Evolutionary conservation across 2,888 invertebrate genomes (phyloP), one percentile per base, ranked within the genome.

Genomic region (Epiblema foenella): DNA sequence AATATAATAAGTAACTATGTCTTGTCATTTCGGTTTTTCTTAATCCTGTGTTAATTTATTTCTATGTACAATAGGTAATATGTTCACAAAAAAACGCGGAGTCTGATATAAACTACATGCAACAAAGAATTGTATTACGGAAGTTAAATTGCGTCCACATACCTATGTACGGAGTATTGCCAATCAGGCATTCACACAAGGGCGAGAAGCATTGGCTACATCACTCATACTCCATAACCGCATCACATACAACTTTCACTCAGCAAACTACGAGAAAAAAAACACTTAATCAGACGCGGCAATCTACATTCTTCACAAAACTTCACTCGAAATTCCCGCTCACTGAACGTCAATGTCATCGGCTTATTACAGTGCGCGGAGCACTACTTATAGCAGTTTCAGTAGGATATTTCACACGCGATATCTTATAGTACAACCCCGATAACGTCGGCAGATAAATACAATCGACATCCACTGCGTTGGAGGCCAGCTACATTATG

Each of bases 111-210:
- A 66, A 49, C 20, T 49, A 33, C 5, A 33, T 51, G 72, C 71
- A 70, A 77, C 75, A 77, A 75, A 79, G 77, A 75, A 74, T 75
- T 82, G 85, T 85, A 46, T 29, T 60, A 86, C 87, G 84, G 81
- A 80, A 80, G 78, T 80, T 59, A 74, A 85, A 87, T 85, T 83
- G 82, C 83, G 82, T 75, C 78, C 85, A 60, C 59, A 69, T 64
- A 60, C 60, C 60, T 60, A 82, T 85, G 77, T 82, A 86, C 86
- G 85, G 81, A 84, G 78, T 80, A 79, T 85, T 89, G 90, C 86
- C 91, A 92, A 90, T 84, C 83, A 79, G 90, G 86, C 91, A 92
- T 89, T 84, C 83, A 79, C 77, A 77, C 87, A 85, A 87, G 87
- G 86, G 82, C 84, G 75, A 76, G 78, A 75, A 74, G 73, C 81